Evolutionary conservation across 2,888 invertebrate species (phyloP).

Genomic region (Pharmacophagus antenor): DNA sequence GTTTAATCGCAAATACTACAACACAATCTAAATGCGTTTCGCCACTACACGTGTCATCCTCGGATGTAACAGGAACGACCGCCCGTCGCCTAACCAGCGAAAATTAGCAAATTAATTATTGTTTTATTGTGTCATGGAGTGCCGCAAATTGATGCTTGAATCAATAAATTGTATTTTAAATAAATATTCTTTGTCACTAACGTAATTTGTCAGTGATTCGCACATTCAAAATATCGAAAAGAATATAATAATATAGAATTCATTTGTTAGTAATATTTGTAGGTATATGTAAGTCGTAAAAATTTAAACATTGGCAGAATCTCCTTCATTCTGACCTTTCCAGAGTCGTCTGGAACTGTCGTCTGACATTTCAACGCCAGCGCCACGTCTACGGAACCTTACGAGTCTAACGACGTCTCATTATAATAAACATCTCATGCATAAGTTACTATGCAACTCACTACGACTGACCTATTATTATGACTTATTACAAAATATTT

Average conservation of each 20-base stretch:
- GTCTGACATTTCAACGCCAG: conserved; percentile 25
- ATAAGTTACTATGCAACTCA: conserved; percentile 18
- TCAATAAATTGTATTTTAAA: too few relatives aligned
- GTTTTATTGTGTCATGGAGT: too few relatives aligned
- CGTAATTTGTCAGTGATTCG: too few relatives aligned
- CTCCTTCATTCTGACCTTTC: conserved; percentile 23
- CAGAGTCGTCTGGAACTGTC: conserved; percentile 17
- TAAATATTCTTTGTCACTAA: too few relatives aligned
- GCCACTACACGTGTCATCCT: too few relatives aligned
- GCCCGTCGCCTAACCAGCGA: too few relatives aligned
- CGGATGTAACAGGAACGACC: too few relatives aligned
- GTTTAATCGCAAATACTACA: too few relatives aligned
- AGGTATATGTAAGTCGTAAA: conserved; percentile 2
- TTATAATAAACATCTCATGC: conserved; percentile 23
- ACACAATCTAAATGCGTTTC: too few relatives aligned
- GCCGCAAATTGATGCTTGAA: too few relatives aligned
- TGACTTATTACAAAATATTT: conserved; percentile 11
- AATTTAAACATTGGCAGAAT: conserved; percentile 8
- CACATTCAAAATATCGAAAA: neutral
- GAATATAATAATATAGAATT: neutral
- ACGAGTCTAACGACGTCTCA: conserved; percentile 26
- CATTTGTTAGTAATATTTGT: neutral
- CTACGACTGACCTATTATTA: conserved; percentile 4
- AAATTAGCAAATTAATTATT: too few relatives aligned
- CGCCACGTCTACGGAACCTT: conserved; percentile 22